These are phyloP conservation scores for Lasius platythorax DNA, from an alignment of 2,888 invertebrate genomes.

Conservation along the genomic window DNA sequence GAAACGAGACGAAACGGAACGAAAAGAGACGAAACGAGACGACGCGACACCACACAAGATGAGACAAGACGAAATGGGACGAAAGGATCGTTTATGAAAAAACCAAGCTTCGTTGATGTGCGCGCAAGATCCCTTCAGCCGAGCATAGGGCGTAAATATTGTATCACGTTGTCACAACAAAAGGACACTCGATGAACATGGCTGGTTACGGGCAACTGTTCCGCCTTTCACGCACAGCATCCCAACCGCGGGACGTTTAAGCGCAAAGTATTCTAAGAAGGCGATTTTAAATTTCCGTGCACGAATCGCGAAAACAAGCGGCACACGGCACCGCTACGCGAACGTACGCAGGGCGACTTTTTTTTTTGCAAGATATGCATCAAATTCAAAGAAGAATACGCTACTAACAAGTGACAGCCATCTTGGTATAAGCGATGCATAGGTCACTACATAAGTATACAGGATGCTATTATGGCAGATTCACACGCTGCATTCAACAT, in stretches of 20 bases:
- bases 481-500: too few relatives aligned
- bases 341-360: conserved; percentile 72
- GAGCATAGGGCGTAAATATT: conserved; percentile 71
- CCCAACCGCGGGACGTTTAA: conserved; percentile 52
- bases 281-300: not conserved
- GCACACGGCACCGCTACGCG: conserved; percentile 53
- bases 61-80: not conserved
- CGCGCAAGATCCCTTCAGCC: conserved; percentile 66
- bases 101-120: not conserved
- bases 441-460: conserved; percentile 68
- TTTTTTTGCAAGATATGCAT: conserved; percentile 75
- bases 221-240: conserved; percentile 76
- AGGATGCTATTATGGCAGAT: too few relatives aligned
- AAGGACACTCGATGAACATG: conserved; percentile 77
- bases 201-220: conserved; percentile 78
- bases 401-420: conserved; percentile 87
- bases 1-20: conserved; percentile 59
- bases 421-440: conserved; percentile 83
- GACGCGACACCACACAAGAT: not conserved
- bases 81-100: not conserved
- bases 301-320: conserved; percentile 44
- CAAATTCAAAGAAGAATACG: conserved; percentile 79
- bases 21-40: too few relatives aligned
- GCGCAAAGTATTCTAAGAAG: too few relatives aligned
- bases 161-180: conserved; percentile 80